Evolutionary conservation across 2,113 vertebrate species (phyloP), one percentile per base, ranked within the genome.

Genomic region (Menura novaehollandiae): DNA sequence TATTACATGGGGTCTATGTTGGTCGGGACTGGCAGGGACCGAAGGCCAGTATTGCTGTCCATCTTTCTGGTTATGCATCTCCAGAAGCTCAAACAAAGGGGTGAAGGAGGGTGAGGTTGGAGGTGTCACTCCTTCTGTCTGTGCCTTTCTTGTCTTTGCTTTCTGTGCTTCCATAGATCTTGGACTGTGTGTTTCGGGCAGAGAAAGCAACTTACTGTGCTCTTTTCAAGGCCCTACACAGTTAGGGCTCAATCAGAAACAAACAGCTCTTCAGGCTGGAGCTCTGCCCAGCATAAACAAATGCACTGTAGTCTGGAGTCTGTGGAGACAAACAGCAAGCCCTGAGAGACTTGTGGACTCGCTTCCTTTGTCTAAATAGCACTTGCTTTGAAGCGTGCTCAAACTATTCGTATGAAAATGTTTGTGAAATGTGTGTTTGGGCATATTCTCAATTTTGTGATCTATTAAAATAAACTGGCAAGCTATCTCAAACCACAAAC

Each of bases 391-490:
- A 96, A 97, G 96, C n/a, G 0, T 87, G 89, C 95, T 96, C 96
- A 96, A 97, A 92, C 94, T 94, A 91, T 96, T 96, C 3, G 15
- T 79, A 95, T 91, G 86, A 96, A 96, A 96, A 96, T 93, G 92
- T 89, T 96, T 97, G 95, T 84, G 91, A 93, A 92, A 92, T 96
- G 88, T 96, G 91, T 97, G 93, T 96, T 96, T 94, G 88, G 96
- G 95, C 96, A 95, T 94, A 94, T 79, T 96, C 94, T 96, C 92
- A 92, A 35, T 93, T 96, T 96, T 96, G 95, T 94, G 93, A 94
- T 93, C 95, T 97, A 91, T 96, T 95, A 96, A 97, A 96, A 96
- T 93, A 96, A 96, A 96, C 96, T 96, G 96, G 95, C 93, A 92
- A 76, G 94, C 88, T 58, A 32, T 92, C 73, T 89, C 76, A 96